Percentiles rank a stretch among this genome's conserved stretches.
Evolutionary conservation across 2,113 vertebrate species (phyloP).

Genomic region (Tangachromis dhanisi): DNA sequence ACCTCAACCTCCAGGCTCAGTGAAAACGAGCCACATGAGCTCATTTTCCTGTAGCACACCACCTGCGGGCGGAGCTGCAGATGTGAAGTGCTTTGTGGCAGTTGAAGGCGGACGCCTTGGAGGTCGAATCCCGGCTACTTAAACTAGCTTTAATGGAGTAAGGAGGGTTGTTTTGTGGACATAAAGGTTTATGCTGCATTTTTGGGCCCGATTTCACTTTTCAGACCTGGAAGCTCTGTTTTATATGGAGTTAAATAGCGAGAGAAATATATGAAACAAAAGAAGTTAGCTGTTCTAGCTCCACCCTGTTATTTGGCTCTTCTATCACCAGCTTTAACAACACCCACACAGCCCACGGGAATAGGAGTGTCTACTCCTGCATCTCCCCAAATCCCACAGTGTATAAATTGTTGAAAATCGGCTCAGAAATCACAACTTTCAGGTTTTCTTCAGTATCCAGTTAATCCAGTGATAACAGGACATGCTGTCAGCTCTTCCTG

Average conservation of each 20-base stretch:
- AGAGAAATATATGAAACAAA: background rate
- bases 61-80: background rate
- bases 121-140: fast-evolving
- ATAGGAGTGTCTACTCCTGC: background rate
- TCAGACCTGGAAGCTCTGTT: background rate
- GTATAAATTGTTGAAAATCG: fast-evolving
- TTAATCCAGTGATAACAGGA: background rate
- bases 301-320: background rate
- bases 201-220: fast-evolving
- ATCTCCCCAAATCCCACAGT: background rate
- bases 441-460: background rate
- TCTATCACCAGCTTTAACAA: background rate
- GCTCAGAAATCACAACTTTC: background rate
- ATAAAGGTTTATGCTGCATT: background rate
- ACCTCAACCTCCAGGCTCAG: background rate
- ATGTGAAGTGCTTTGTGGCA: background rate
- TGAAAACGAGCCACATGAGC: background rate
- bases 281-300: background rate
- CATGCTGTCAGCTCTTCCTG: background rate
- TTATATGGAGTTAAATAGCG: background rate
- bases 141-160: background rate
- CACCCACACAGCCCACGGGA: fast-evolving
- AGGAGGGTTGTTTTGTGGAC: background rate
- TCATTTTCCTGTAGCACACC: background rate
- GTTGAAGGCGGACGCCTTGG: fast-evolving